Base-by-base conservation (phyloP, 2,888 invertebrate genomes). In the Coremacera marginata region DNA sequence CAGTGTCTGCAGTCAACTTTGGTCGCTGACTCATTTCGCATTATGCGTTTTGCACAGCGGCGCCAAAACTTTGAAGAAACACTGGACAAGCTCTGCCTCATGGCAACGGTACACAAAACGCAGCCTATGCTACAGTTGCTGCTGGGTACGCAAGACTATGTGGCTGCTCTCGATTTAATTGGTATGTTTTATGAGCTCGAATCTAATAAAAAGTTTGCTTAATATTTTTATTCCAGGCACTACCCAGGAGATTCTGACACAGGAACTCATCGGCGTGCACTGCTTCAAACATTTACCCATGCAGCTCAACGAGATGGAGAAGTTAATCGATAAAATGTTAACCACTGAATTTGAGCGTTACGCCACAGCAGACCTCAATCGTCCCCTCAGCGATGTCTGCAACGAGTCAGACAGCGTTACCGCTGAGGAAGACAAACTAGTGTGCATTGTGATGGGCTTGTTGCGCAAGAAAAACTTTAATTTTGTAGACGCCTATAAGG, bases 71-170 rank as follows among this genome's bases (percentile, higher is more conserved):
- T 94, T 77, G 90, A 91, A 70, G 90, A 92, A 86, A 92, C 94
- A 2, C 90, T 94, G 85, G 94, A 95, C 83, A 93, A 95, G 84
- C 90, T 98, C 65, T 96, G 96, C 86, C 90, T 98, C 77, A 98
- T 99, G 94, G 94, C 95, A 8, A 98, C 97, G 4, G 97, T 99
- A 9, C 95, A 98, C 88, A 98, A 99, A 91, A 98, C 99, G 22
- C 99, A 99, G 88, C 96, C 98, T 1, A 98, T 97, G 89, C 95
- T 99, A 84, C 99, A 99, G 88, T 91, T 98, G 75, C 91, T 99
- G 70, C 91, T 99, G 63, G 96, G 98, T 79, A 97, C 97, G 11
- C 97, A 96, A 80, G 99, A 99, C 90, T 99, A 98, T 91, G 98
- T 98, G 52, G 98, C 97, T 57, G 99, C 99, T 0, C 91, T 99